phyloP scores from a whole-genome alignment of 1,140 invertebrate genomes.

The Euglossa dilemma region DNA sequence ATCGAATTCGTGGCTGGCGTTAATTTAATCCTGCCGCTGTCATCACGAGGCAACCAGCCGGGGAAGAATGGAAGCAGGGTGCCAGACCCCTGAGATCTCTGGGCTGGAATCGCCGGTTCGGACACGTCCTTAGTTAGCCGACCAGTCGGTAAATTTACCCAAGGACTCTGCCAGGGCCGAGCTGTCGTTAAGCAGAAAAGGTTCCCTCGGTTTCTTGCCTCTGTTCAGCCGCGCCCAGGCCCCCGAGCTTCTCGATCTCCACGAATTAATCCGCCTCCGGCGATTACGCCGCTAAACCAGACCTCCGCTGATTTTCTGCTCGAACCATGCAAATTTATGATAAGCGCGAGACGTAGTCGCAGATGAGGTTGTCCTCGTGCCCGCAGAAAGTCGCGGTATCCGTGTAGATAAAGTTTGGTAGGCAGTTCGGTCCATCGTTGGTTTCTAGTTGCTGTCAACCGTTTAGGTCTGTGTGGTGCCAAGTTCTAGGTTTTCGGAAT shows the following conservation, averaged over 20 bases:
- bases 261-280: slow-evolving; percentile 28
- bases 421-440: no score
- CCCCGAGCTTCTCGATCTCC: background rate
- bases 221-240: background rate
- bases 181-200: slow-evolving; percentile 38
- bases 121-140: slow-evolving; percentile 52
- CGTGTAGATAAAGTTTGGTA: background rate
- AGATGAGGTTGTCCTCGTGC: background rate
- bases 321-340: slow-evolving; percentile 41
- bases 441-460: no score
- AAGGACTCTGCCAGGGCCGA: slow-evolving; percentile 12
- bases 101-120: slow-evolving; percentile 29
- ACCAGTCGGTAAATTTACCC: slow-evolving; percentile 58
- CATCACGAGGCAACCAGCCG: slow-evolving; percentile 27
- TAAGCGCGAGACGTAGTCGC: background rate
- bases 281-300: slow-evolving; percentile 32
- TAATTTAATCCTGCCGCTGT: slow-evolving; percentile 17
- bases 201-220: slow-evolving; percentile 31
- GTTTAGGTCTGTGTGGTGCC: no score
- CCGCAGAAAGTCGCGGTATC: background rate
- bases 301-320: slow-evolving; percentile 2
- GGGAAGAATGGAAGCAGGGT: background rate
- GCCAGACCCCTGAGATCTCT: background rate
- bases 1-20: background rate
- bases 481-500: no score